Percentiles rank a stretch among this genome's conserved stretches.
Conservation (phyloP, 2,113 vertebrate species). For the Megaptera novaeangliae region DNA sequence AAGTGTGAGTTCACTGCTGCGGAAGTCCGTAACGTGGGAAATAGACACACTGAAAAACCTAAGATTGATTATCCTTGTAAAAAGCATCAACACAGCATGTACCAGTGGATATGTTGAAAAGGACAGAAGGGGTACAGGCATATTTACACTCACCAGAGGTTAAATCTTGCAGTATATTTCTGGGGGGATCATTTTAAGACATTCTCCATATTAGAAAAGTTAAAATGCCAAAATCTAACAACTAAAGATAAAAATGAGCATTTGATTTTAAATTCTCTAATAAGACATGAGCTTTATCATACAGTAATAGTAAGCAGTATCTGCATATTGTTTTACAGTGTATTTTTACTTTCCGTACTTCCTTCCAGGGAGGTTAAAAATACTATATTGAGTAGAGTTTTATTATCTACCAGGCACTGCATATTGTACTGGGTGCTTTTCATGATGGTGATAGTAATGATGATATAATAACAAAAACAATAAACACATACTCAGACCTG, state of each 20-base stretch:
- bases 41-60: slow-evolving; percentile 58
- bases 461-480: not conserved
- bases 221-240: slow-evolving; percentile 6
- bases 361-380: not conserved
- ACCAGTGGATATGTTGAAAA: slow-evolving; percentile 32
- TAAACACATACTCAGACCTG: not conserved
- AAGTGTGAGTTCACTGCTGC: slow-evolving; percentile 66
- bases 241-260: not conserved
- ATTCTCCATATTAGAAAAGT: not conserved
- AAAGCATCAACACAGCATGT: slow-evolving; percentile 42
- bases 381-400: not conserved
- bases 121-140: not conserved
- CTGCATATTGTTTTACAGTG: not conserved
- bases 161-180: not conserved
- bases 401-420: not conserved
- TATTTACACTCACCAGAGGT: not conserved
- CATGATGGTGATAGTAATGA: not conserved
- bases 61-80: slow-evolving; percentile 69
- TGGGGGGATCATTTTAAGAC: not conserved
- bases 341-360: not conserved
- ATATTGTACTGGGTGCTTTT: not conserved
- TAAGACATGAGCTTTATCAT: not conserved
- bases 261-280: not conserved
- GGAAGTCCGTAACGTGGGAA: slow-evolving; percentile 26
- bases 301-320: not conserved